Base-by-base conservation (phyloP, 2,113 vertebrate species). In the Cryptomyrus ogoouensis region DNA sequence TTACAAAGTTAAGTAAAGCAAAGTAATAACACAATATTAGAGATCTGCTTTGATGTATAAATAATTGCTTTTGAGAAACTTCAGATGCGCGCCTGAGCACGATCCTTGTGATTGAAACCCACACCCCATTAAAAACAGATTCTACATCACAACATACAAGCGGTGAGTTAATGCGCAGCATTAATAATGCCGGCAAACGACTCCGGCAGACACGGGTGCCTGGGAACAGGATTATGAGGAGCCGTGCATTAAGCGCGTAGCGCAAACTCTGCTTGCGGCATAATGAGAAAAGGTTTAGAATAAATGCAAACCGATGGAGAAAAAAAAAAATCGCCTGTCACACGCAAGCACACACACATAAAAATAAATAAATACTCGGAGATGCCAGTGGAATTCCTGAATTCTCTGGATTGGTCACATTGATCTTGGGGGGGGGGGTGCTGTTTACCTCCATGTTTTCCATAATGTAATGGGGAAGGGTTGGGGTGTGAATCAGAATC, bases 91-190 rank as follows among this genome's bases (percentile, higher is more conserved):
- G 62, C 10, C 62, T 31, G 62, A 70, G 62, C 27, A 31, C 19
- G 5, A 87, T 53, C 24, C 84, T 87, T 31, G n/a, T 53, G 49
- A 87, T 19, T 53, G 27, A 52, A 31, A 31, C 47, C 66, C 13
- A 89, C 12, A 80, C 58, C 77, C 66, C n/a, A 89, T 89, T 89
- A 77, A 80, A 77, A 80, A 89, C 74, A 80, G 24, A 89, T 74
- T 62, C 35, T 50, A 49, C 27, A 44, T n/a, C 70, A 21, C 46
- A 80, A 80, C 17, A 77, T 50, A 89, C 46, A 52, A 89, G 77
- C 70, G 15, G n/a, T 24, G 46, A 89, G n/a, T 80, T 80, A 42
- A 89, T 50, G 66, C 44, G 24, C 53, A 46, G 27, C 88, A 74
- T 88, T 70, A 88, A 74, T 70, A 88, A 89, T 13, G 7, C 66